Evolutionary conservation across 2,888 invertebrate genomes (phyloP), one percentile per base, ranked within the genome.

Genomic region (Lycophotia porphyrea): DNA sequence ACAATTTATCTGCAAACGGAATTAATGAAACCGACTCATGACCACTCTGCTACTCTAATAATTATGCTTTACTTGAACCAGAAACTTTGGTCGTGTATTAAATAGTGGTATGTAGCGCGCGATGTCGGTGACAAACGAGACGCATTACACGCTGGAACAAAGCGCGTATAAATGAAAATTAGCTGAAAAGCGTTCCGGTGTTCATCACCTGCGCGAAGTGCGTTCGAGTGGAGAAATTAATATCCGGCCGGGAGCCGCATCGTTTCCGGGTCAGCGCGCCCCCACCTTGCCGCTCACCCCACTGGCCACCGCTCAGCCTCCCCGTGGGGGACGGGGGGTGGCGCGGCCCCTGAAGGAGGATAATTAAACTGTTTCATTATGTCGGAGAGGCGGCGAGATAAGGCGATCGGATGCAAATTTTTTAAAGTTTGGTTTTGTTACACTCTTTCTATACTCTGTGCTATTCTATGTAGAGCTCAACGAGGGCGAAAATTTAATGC

Each of bases 211-310:
- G 86, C 86, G 85, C 84, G 87, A 88, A 82, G 91, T 92, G 91
- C 93, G 92, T 91, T 92, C 91, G 89, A 91, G 90, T 91, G 93
- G 91, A 93, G 92, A 91, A 93, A 93, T 93, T 93, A 93, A 93
- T 93, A 93, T 93, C 93, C 93, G 93, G 88, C 84, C 89, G 87
- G 83, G 91, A 89, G 92, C 92, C 93, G 91, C 93, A 91, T 91
- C 91, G 91, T 88, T 90, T 92, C 93, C 93, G 93, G 93, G 93
- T 93, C 93, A 93, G 90, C 87, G 92, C 86, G 79, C 88, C 85
- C 79, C 76, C 74, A 74, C 77, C 76, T 55, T 67, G 63, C 58
- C 44, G 60, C 31, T 27, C 24, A 21, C 24, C 18, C 36, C n/a
- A 18, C 61, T 66, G 63, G 5, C 47, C 21, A 3, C 55, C 64